A percentile compares a stretch with the other conserved stretches of the same genome.
Conservation (phyloP, 1,140 invertebrate genomes). For the Neodiprion fabricii region DNA sequence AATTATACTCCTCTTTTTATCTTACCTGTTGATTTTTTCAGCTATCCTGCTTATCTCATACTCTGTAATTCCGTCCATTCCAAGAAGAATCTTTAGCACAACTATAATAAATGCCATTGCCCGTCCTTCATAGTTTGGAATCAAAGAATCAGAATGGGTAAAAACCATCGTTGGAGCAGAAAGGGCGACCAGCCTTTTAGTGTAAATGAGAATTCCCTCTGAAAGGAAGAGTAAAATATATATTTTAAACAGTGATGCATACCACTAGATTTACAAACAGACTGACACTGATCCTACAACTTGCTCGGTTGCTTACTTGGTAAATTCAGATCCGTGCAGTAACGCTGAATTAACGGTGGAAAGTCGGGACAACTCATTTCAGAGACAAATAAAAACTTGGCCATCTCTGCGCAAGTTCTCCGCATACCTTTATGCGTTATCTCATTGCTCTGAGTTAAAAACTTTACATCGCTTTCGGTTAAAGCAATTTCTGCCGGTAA, state of each 20-base stretch:
- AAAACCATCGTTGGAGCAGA: slow-evolving; percentile 53
- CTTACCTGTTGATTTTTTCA: slow-evolving; percentile 57
- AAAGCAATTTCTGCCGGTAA: slow-evolving; percentile 62
- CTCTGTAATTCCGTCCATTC: slow-evolving; percentile 70
- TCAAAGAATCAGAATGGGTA: slow-evolving; percentile 23
- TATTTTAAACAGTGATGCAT: slow-evolving; percentile 28
- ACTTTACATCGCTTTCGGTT: slow-evolving; percentile 38
- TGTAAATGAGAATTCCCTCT: slow-evolving; percentile 50
- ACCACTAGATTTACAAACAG: slow-evolving; percentile 16
- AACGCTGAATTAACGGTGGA: slow-evolving; percentile 54
- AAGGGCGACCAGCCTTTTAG: slow-evolving; percentile 53
- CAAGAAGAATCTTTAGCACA: slow-evolving; percentile 68
- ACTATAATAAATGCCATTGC: slow-evolving; percentile 70
- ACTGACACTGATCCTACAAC: no score
- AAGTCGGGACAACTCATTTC: slow-evolving; percentile 60
- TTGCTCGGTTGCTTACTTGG: slow-evolving; percentile 49
- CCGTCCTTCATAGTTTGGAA: slow-evolving; percentile 69
- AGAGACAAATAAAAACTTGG: slow-evolving; percentile 53
- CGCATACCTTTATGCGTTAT: slow-evolving; percentile 53
- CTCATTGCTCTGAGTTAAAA: slow-evolving; percentile 44
- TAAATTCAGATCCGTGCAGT: slow-evolving; percentile 65
- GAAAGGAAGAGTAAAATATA: slow-evolving; percentile 31
- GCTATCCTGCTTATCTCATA: slow-evolving; percentile 64
- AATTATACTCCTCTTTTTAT: neutral
- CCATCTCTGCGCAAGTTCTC: slow-evolving; percentile 42